Evolutionary conservation across 2,113 vertebrate genomes (phyloP).

Genomic region (Siphamia tubifer): DNA sequence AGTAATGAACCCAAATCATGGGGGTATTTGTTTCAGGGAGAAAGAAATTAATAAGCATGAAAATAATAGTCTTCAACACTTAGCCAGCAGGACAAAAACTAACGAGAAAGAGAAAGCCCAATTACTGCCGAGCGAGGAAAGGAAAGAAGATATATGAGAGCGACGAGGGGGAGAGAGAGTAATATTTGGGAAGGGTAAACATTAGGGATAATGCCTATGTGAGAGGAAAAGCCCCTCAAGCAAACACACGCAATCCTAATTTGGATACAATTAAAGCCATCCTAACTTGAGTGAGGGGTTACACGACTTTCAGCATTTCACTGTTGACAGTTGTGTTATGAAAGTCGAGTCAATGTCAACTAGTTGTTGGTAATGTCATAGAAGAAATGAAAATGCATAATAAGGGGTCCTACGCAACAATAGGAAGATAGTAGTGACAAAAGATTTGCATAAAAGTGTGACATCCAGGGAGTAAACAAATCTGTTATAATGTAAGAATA

Average conservation of each 20-base stretch:
- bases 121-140: constrained; percentile 46
- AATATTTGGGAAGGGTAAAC: constrained; percentile 51
- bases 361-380: no score
- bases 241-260: constrained; percentile 25
- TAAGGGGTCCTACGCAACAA: no score
- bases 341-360: no score
- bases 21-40: constrained; percentile 67
- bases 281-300: not conserved
- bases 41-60: constrained; percentile 69
- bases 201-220: constrained; percentile 28
- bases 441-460: no score
- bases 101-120: constrained; percentile 31
- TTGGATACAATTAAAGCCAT: constrained; percentile 27
- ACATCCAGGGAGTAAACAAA: no score
- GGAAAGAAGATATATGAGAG: constrained; percentile 28
- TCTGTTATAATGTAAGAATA: no score
- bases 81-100: constrained; percentile 53
- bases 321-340: no score
- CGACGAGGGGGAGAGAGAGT: not conserved
- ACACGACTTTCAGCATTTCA: no score
- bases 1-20: constrained; percentile 57
- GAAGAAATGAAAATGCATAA: no score
- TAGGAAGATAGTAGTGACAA: no score
- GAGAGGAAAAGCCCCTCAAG: constrained; percentile 26
- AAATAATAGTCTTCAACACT: constrained; percentile 63